Percentiles rank a stretch among this genome's conserved stretches.
phyloP scores from a whole-genome alignment of 1,140 invertebrate genomes.

The Laupala kohalensis region DNA sequence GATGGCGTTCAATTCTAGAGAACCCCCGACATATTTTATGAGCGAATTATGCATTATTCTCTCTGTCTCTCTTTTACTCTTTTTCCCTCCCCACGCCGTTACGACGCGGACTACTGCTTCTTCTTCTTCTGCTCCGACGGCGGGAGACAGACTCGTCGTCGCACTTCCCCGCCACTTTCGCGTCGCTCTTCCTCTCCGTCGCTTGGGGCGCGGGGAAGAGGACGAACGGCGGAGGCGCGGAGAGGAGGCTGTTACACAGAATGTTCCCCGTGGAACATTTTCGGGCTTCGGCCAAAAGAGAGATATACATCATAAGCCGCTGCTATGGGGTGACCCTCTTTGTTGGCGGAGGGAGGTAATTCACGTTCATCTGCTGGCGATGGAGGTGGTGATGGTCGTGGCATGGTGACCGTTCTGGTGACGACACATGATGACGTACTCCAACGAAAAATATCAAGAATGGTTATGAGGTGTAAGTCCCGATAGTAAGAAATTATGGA shows the following conservation, averaged over 20 bases:
- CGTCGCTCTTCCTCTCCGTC: not conserved
- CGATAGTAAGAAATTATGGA: too few species aligned
- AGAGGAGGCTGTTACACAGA: conserved; percentile 2
- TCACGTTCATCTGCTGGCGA: not conserved
- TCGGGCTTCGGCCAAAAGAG: not conserved
- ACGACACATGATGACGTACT: too few species aligned
- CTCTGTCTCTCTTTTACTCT: conserved; percentile 14
- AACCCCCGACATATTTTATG: conserved; percentile 31
- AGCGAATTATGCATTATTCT: conserved; percentile 33
- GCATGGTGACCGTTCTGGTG: too few species aligned
- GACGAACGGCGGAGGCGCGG: not conserved
- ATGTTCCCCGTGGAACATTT: conserved; percentile 5
- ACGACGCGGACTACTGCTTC: too few species aligned
- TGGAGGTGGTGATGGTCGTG: not conserved
- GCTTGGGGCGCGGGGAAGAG: not conserved
- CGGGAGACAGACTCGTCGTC: too few species aligned
- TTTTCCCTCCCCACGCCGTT: conserved; percentile 1
- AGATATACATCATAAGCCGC: not conserved
- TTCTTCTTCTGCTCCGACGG: too few species aligned
- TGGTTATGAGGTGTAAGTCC: too few species aligned
- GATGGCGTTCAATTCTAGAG: conserved; percentile 31
- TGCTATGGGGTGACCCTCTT: not conserved
- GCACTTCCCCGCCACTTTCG: not conserved
- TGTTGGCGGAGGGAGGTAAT: not conserved
- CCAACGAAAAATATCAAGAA: too few species aligned